These are phyloP conservation scores for Montipora sp. DNA, from an alignment of 64 coral and sea anemone genomes.

Conservation along the genomic window DNA sequence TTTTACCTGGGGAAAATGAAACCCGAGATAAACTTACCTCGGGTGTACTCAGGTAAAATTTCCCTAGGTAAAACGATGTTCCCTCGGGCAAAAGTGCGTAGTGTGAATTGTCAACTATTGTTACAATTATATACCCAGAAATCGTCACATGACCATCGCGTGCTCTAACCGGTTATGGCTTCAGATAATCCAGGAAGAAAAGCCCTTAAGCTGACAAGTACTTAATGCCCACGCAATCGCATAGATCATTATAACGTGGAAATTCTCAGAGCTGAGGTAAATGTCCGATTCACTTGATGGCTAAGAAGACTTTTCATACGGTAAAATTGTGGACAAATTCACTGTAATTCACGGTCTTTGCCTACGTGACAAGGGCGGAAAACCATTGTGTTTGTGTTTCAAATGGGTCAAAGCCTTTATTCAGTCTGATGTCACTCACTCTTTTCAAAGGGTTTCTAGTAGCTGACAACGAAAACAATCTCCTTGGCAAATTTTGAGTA, in stretches of 20 bases:
- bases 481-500: not conserved
- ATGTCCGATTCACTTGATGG: not conserved
- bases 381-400: not conserved
- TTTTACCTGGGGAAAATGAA: too few species aligned
- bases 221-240: not conserved
- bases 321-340: not conserved
- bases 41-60: too few species aligned
- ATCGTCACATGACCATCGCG: not conserved
- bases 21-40: too few species aligned
- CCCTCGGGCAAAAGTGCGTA: too few species aligned
- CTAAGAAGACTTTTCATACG: not conserved
- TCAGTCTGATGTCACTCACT: not conserved
- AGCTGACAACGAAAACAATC: not conserved
- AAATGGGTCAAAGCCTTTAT: not conserved
- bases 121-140: too few species aligned
- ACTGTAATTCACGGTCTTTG: not conserved
- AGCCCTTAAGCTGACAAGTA: not conserved
- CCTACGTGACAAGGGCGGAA: not conserved
- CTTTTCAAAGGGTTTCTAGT: not conserved
- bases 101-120: too few species aligned
- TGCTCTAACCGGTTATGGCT: not conserved
- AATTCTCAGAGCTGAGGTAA: not conserved
- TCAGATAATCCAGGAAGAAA: not conserved
- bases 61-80: too few species aligned
- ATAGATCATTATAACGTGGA: not conserved